Evolutionary conservation across 2,888 invertebrate species (phyloP), one percentile per base, ranked within the genome.

Genomic region (Orthosia gothica): DNA sequence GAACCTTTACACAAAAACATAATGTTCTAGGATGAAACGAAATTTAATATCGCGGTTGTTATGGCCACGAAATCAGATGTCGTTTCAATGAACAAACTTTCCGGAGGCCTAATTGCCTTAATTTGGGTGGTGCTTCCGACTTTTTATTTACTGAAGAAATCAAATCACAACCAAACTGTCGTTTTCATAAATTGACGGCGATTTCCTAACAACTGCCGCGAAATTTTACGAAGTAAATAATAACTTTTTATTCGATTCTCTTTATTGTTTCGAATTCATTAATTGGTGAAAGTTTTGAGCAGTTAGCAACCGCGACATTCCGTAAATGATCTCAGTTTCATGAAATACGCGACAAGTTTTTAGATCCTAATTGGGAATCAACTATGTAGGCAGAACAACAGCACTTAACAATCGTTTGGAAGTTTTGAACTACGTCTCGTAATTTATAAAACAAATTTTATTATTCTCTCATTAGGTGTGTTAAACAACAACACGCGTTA

Each of bases 291-390:
- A 92, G 89, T 94, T 93, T 72, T 76, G 72, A 86, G 81, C 85
- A 83, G 87, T 91, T 89, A 88, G 83, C 88, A 85, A 87, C 91
- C 91, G 89, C 90, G 89, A 90, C 90, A 90, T 91, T 91, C 88
- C 85, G 87, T 87, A 93, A 93, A 93, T 93, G 90, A 89, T 86
- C 86, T 86, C 83, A 86, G 89, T 89, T 89, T 90, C 88, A 89
- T 93, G 91, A 94, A 93, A 92, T 93, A 93, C 89, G 89, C 87
- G 90, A 89, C 84, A 90, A 94, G 91, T 93, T 94, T 91, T 89
- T 89, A 89, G 88, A 89, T 89, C 89, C 91, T 93, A 94, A 94
- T 94, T 94, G 92, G 88, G 92, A 93, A 93, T 92, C 89, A 93
- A 93, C 92, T 93, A 91, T 89, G 91, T 88, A 84, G 84, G 85